phyloP scores from a whole-genome alignment of 2,113 vertebrate species.

The Lepus timidus region DNA sequence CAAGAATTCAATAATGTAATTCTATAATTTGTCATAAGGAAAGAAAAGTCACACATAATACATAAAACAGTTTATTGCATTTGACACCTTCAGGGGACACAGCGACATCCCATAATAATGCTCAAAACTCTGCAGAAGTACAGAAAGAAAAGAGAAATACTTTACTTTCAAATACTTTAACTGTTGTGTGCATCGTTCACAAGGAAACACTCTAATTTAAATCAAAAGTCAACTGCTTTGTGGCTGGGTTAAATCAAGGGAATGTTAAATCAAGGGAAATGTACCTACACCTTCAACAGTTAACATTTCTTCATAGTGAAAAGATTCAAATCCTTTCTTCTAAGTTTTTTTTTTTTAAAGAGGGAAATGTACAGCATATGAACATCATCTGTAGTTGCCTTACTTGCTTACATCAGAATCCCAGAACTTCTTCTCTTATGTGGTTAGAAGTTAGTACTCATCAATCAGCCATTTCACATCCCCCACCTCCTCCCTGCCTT shows the following conservation, averaged over 20 bases:
- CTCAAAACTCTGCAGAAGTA: neutral
- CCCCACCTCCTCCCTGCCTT: too few species aligned
- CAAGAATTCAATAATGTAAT: neutral
- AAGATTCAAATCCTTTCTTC: too few species aligned
- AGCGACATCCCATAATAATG: neutral
- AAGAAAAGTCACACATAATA: neutral
- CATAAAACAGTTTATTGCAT: neutral
- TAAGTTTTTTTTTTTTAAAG: too few species aligned
- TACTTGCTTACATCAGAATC: too few species aligned
- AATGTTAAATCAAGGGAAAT: too few species aligned
- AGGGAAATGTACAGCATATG: too few species aligned
- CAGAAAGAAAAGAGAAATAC: neutral
- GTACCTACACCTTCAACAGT: too few species aligned
- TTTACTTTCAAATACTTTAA: constrained; percentile 33
- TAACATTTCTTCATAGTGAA: too few species aligned
- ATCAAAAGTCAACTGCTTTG: neutral
- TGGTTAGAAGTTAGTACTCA: too few species aligned
- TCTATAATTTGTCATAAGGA: neutral
- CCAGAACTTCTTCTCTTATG: too few species aligned
- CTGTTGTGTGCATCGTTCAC: constrained; percentile 12
- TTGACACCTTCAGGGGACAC: neutral
- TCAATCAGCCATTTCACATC: too few species aligned
- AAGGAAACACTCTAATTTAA: neutral
- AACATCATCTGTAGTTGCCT: too few species aligned
- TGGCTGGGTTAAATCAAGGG: neutral